A percentile compares a stretch with the other conserved stretches of the same genome.
phyloP scores from a whole-genome alignment of 2,113 vertebrate species.

The Geococcyx californianus region DNA sequence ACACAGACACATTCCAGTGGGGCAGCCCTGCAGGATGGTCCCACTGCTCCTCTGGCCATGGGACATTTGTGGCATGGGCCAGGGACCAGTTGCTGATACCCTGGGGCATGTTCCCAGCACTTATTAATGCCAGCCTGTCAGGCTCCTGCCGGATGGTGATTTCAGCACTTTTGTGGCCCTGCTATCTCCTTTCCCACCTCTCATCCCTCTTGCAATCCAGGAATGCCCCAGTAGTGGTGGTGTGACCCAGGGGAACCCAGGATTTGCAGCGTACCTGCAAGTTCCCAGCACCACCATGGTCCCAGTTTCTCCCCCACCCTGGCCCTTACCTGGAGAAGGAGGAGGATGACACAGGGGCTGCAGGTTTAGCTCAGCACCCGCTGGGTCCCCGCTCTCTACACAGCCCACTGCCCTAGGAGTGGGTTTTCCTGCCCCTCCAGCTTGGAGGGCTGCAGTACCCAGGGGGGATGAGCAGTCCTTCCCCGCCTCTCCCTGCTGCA shows the following conservation, averaged over 20 bases:
- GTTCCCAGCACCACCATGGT: accelerated
- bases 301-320: background rate
- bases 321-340: conserved; percentile 44
- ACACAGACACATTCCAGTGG: background rate
- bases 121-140: background rate
- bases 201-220: background rate
- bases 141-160: background rate
- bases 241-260: background rate
- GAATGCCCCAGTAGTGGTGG: accelerated
- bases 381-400: background rate
- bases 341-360: conserved; percentile 21
- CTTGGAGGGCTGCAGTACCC: background rate
- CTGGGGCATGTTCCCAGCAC: background rate
- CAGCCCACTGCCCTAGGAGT: background rate
- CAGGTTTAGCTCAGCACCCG: background rate
- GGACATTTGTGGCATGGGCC: accelerated
- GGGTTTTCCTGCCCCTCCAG: background rate
- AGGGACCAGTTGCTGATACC: background rate
- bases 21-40: background rate
- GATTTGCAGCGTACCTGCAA: background rate
- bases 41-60: accelerated
- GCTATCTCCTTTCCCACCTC: background rate
- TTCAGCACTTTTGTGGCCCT: conserved; percentile 12
- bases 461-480: background rate
- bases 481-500: conserved; percentile 54